Conservation (phyloP, 2,113 vertebrate genomes). For the Cercocebus atys region DNA sequence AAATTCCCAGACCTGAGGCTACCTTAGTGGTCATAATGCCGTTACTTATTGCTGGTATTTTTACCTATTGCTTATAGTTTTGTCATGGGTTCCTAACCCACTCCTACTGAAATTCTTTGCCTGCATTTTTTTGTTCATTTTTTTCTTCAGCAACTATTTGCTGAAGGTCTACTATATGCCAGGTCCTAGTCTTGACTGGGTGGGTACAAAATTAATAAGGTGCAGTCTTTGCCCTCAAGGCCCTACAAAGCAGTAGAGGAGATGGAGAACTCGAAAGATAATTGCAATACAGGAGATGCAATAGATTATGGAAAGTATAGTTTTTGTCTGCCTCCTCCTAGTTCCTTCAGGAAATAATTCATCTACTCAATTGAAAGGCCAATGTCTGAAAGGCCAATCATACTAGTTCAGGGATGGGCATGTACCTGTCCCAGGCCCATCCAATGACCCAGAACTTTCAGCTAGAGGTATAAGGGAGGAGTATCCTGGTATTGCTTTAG, state of each 20-base stretch:
- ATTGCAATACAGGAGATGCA: neutral
- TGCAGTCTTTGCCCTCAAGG: neutral
- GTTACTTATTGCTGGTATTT: neutral
- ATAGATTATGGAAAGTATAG: neutral
- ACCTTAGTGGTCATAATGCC: neutral
- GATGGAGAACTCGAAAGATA: neutral
- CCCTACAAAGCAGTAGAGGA: neutral
- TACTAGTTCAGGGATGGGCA: neutral
- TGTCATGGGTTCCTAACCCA: neutral
- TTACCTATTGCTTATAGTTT: neutral
- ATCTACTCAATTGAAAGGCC: neutral
- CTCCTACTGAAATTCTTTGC: slow-evolving; percentile 26
- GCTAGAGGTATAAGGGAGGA: neutral
- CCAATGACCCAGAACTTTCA: neutral
- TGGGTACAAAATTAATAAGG: slow-evolving; percentile 35
- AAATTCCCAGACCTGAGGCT: neutral
- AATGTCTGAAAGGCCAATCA: neutral
- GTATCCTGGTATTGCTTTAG: neutral
- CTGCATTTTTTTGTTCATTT: slow-evolving; percentile 38
- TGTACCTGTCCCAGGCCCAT: neutral
- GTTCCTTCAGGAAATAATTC: neutral
- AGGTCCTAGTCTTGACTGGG: neutral
- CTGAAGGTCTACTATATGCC: neutral
- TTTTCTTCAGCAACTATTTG: slow-evolving; percentile 33
- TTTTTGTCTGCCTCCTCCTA: neutral